Percentiles rank a stretch among this genome's conserved stretches.
phyloP scores from a whole-genome alignment of 2,797 vertebrate species.

The Pangasius krempfi region DNA sequence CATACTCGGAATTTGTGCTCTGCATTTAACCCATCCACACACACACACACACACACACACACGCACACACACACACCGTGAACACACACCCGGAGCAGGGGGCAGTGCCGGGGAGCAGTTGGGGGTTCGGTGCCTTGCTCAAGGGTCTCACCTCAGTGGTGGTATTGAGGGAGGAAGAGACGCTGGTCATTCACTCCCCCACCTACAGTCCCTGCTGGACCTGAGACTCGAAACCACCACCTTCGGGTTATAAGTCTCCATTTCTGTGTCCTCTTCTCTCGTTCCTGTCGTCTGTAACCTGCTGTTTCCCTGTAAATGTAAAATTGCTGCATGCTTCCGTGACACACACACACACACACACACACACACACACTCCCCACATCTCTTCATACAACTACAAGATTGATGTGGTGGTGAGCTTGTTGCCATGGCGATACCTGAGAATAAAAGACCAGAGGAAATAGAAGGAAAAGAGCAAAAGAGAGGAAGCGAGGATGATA shows the following conservation, averaged over 20 bases:
- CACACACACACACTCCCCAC: not conserved
- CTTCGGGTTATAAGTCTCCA: too few relatives aligned
- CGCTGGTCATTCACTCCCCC: too few relatives aligned
- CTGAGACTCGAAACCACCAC: too few relatives aligned
- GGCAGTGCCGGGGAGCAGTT: too few relatives aligned
- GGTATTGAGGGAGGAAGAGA: too few relatives aligned
- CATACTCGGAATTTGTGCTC: too few relatives aligned
- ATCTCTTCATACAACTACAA: not conserved
- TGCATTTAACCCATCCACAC: too few relatives aligned
- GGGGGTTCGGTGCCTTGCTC: too few relatives aligned
- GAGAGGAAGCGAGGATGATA: not conserved
- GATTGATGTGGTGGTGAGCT: conserved; percentile 28
- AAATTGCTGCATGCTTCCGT: not conserved
- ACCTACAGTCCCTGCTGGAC: too few relatives aligned
- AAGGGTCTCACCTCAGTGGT: too few relatives aligned
- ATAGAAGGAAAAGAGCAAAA: not conserved
- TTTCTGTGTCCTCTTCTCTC: not conserved
- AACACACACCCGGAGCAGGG: too few relatives aligned
- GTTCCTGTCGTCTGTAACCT: not conserved
- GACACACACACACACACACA: conserved; percentile 14
- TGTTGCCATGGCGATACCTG: conserved; percentile 39
- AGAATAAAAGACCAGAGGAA: not conserved
- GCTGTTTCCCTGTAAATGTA: not conserved
- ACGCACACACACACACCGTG: too few relatives aligned
- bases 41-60: not conserved